Evolutionary conservation across 2,113 vertebrate genomes (phyloP).

Genomic region (Potamarius usumacintae): DNA sequence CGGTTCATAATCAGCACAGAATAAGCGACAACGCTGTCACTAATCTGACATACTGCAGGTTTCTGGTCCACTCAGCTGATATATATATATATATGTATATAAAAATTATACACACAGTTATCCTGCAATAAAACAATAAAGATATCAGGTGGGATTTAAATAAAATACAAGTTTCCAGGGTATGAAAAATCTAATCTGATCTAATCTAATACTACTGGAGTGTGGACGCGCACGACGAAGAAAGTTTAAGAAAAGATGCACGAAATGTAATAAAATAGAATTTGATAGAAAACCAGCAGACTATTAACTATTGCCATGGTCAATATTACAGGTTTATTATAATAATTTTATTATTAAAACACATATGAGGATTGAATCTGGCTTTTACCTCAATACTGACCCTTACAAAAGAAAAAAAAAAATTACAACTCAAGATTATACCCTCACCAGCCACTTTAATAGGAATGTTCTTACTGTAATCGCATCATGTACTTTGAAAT

Average conservation of each 20-base stretch:
- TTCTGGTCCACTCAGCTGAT: neutral
- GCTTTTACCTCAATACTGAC: neutral
- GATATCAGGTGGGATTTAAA: neutral
- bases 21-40: neutral
- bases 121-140: neutral
- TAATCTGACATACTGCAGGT: neutral
- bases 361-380: neutral
- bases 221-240: neutral
- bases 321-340: neutral
- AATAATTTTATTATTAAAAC: conserved; percentile 5
- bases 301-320: conserved; percentile 3
- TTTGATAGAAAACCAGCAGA: conserved; percentile 16
- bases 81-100: neutral
- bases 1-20: neutral
- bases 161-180: neutral
- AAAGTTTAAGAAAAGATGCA: neutral
- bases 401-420: too few species aligned
- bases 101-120: neutral
- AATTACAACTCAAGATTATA: neutral
- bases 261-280: conserved; percentile 24
- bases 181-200: neutral
- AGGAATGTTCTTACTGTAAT: too few species aligned
- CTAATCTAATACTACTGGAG: neutral
- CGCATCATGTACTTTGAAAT: too few species aligned
- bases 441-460: neutral